A percentile compares a stretch with the other conserved stretches of the same genome.
Conservation (phyloP, 1,140 invertebrate genomes). For the Charaxes varanes region DNA sequence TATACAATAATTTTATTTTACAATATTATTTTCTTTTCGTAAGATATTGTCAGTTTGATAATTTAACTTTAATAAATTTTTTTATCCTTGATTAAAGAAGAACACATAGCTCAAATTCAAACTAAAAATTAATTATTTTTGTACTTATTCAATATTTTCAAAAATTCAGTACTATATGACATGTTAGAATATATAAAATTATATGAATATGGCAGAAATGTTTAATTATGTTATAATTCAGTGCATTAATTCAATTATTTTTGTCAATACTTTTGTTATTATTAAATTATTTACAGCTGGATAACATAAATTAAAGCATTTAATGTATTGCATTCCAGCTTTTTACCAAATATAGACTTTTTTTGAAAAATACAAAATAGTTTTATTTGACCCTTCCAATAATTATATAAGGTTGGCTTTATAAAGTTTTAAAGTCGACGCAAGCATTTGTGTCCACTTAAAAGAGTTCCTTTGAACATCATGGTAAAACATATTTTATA, state of each 20-base stretch:
- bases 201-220: no score
- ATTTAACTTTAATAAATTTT: no score
- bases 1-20: no score
- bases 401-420: not conserved
- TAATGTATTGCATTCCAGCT: conserved; percentile 66
- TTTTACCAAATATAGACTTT: conserved; percentile 57
- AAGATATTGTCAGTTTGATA: no score
- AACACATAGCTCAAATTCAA: not conserved
- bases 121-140: conserved; percentile 5
- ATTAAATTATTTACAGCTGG: conserved; percentile 41
- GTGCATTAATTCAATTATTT: not conserved
- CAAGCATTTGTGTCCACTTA: not conserved
- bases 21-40: no score
- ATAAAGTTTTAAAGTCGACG: not conserved
- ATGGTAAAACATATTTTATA: no score
- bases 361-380: conserved; percentile 4
- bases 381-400: conserved; percentile 8
- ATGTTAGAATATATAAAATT: no score
- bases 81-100: no score
- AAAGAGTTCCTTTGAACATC: not conserved
- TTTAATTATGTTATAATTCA: no score
- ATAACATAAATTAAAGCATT: conserved; percentile 45
- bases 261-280: conserved; percentile 20
- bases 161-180: no score
- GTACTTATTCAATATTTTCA: conserved; percentile 6